Conservation (phyloP, 1,140 invertebrate species). For the Calosoma granatense region DNA sequence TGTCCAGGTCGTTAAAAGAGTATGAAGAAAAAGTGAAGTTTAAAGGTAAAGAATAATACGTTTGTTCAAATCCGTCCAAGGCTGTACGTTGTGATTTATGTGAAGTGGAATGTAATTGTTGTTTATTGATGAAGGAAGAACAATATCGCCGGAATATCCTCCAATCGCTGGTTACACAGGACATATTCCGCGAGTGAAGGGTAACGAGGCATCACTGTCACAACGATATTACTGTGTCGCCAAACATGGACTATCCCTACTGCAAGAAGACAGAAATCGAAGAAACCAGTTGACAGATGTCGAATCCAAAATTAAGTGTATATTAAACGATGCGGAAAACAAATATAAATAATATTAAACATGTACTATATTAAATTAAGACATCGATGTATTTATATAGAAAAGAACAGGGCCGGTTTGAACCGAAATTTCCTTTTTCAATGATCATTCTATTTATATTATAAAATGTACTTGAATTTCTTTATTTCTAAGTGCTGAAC, state of each 20-base stretch:
- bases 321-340: background rate
- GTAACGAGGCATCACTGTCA: slow-evolving; percentile 52
- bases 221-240: slow-evolving; percentile 57
- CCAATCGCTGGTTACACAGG: slow-evolving; percentile 63
- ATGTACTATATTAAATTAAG: too few species aligned
- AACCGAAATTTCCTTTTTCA: too few species aligned
- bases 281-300: slow-evolving; percentile 25
- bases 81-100: too few species aligned
- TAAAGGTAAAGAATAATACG: slow-evolving; percentile 35
- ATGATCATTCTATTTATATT: too few species aligned
- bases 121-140: slow-evolving; percentile 39
- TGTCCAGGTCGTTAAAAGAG: slow-evolving; percentile 36
- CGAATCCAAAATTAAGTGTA: slow-evolving; percentile 12
- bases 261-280: slow-evolving; percentile 45
- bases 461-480: too few species aligned
- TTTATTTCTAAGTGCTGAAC: too few species aligned
- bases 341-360: slow-evolving; percentile 2
- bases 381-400: too few species aligned
- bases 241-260: slow-evolving; percentile 47
- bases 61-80: background rate
- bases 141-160: slow-evolving; percentile 55
- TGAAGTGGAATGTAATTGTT: background rate
- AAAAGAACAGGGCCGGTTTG: too few species aligned
- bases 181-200: slow-evolving; percentile 55
- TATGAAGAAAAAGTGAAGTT: slow-evolving; percentile 41